Base-by-base conservation (phyloP, 2,888 invertebrate species). In the Ochropleura plecta region DNA sequence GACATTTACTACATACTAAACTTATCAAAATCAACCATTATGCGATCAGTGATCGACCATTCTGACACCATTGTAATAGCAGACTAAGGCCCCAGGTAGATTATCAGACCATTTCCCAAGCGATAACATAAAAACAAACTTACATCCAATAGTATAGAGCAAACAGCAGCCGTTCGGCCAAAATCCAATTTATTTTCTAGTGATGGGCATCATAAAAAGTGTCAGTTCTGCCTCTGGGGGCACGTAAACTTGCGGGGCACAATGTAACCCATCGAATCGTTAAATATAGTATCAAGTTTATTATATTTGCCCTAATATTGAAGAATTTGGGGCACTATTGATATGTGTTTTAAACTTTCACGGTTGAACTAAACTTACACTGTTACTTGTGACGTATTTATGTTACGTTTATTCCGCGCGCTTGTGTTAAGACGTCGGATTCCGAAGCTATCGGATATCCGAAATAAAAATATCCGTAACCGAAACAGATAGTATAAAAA, bases 101-200 rank as follows among this genome's bases (percentile, higher is more conserved):
- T 79, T 70, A 79, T n/a, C n/a, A 62, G 48, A 4, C 30, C n/a
- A 55, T 71, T 62, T 14, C 42, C 44, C 62, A 40, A 66, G 1
- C 18, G 48, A 71, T 55, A 62, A 57, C 14, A 48, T 81, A 14
- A 64, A 81, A 68, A 63, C 66, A 57, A 59, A 57, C 53, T 2
- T 30, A 40, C 53, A 53, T 9, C 67, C 18, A 51, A 57, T 60
- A 18, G 7, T 55, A 40, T 67, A 64, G 57, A 64, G 62, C 49
- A 63, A 79, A 78, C 64, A 81, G 59, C 30, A 74, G 78, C 80
- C 83, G 78, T 87, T 88, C 90, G 91, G 91, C 81, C 71, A 55
- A 80, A 76, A 82, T 88, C 90, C 90, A 91, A 90, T 90, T 90
- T 90, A 90, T 90, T 90, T 76, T 81, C 83, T 84, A 65, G 82